Base-by-base conservation (phyloP, 2,888 invertebrate species). In the Hermaeophaga mercurialis region DNA sequence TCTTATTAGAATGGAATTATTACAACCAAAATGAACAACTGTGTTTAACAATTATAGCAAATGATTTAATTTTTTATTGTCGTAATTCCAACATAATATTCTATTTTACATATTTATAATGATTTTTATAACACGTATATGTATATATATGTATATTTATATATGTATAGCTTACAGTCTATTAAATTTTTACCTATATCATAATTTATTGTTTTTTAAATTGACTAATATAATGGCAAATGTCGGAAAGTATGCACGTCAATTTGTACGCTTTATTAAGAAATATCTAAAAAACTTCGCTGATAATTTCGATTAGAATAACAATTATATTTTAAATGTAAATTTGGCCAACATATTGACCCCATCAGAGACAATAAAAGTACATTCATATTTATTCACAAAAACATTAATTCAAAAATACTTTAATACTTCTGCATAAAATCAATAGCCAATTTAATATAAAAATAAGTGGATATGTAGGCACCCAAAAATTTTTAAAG, bases 41-140 rank as follows among this genome's bases (percentile, higher is more conserved):
- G 1, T 19, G 26, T 4, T 36, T 9, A 49, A 28, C 19, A 36
- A 49, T 7, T 36, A 33, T 17, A 43, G 28, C 11, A 43, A 43
- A 22, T 33, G 3, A 11, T 28, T 45, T 24, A 8, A 39, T n/a
- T 44, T 28, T n/a, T 57, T 57, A 57, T 57, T 58, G 54, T 58
- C 58, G 22, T 49, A 17, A 26, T n/a, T 18, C 49, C n/a, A 53
- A 45, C 39, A 33, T 38, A 12, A 44, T 31, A 47, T 15, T 31
- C 11, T 49, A 54, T 57, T 9, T 31, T 52, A 54, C 26, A 41
- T 46, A 54, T 54, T 50, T 56, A 44, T 50, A 22, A 17, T 45
- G 26, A 34, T 31, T 31, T 38, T 31, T 8, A 33, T 24, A 47
- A 54, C 47, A 54, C 34, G 41, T 47, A n/a, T n/a, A n/a, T 22